A percentile compares a stretch with the other conserved stretches of the same genome.
These are phyloP conservation scores for Craterocephalus amniculus DNA, from an alignment of 2,797 vertebrate genomes.

Conservation along the genomic window DNA sequence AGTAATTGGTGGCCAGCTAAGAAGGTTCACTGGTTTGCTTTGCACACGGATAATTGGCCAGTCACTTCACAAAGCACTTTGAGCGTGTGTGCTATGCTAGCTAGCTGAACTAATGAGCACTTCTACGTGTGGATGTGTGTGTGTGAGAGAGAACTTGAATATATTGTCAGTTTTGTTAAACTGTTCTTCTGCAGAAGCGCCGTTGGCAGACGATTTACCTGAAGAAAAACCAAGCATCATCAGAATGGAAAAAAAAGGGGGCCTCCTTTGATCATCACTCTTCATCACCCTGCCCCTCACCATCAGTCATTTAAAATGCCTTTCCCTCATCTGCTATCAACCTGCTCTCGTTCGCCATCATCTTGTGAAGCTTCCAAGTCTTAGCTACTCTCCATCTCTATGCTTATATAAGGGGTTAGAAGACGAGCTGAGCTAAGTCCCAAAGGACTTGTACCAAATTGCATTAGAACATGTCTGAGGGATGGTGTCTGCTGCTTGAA, in stretches of 20 bases:
- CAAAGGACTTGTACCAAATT: conserved; percentile 43
- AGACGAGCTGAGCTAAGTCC: conserved; percentile 43
- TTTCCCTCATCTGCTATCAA: conserved; percentile 63
- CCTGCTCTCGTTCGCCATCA: conserved; percentile 62
- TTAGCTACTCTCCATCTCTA: conserved; percentile 48
- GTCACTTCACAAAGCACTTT: conserved; percentile 74
- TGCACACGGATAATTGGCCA: conserved; percentile 79
- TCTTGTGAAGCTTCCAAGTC: conserved; percentile 55
- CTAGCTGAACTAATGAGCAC: conserved; percentile 80
- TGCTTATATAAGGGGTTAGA: conserved; percentile 50
- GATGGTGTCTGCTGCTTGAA: conserved; percentile 28
- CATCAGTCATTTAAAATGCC: conserved; percentile 71
- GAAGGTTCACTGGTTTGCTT: conserved; percentile 80
- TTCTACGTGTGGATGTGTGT: conserved; percentile 41
- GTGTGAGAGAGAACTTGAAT: conserved; percentile 35
- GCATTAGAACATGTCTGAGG: conserved; percentile 45
- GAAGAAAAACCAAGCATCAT: conserved; percentile 6
- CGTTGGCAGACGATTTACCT: conserved; percentile 26
- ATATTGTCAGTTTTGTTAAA: conserved; percentile 50
- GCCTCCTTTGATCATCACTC: conserved; percentile 59
- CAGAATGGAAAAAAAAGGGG: neutral
- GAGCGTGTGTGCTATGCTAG: conserved; percentile 69
- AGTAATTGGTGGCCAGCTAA: conserved; percentile 79
- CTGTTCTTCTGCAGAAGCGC: conserved; percentile 41
- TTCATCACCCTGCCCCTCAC: conserved; percentile 53